Base-by-base conservation (phyloP, 1,140 invertebrate species). In the Bacillus rossius region DNA sequence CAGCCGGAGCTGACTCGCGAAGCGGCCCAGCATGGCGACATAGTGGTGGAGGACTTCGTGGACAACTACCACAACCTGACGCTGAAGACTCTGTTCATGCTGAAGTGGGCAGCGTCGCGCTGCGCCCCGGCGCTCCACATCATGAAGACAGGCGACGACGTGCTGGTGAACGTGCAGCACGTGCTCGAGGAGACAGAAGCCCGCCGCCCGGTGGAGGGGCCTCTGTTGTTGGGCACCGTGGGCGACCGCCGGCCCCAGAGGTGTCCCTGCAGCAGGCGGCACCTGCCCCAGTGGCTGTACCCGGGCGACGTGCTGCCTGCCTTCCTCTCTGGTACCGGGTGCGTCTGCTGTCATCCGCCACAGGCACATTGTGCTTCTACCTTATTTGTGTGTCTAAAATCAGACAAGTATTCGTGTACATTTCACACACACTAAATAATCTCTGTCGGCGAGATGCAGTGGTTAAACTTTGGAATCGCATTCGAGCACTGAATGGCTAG, bases 31-130 rank as follows among this genome's bases (percentile, higher is more conserved):
- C 91, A 89, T 72, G 83, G 82, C 7, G 89, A 93, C 73, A 74
- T 92, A 14, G 83, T 92, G 60, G 77, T 85, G 13, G 90, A 87
- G 3, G 82, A 84, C 56, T 92, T 89, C 62, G 66, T 89, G 38
- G 92, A 95, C 72, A 86, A 88, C 0, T 95, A 95, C 68, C 83
- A 88, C 47, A 94, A 95, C 73, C 78, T 94, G 19, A 94, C 92
- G 2, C 74, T 94, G 1, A 94, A 94, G 75, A 91, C 88, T 3
- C 82, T 94, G 25, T 91, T 90, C 10, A 87, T 87, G 68, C 72
- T 94, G 47, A 89, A 93, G 70, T 92, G 90, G 91, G 80, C 85
- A 0, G 83, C 87, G 66, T 83, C 79, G 47, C 87, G 89, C 67
- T 94, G 91, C 71, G 80, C 84, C 13, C 79, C 81, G 54, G 86